Conservation (phyloP, 1,140 invertebrate species). For the Drosophila serrata region DNA sequence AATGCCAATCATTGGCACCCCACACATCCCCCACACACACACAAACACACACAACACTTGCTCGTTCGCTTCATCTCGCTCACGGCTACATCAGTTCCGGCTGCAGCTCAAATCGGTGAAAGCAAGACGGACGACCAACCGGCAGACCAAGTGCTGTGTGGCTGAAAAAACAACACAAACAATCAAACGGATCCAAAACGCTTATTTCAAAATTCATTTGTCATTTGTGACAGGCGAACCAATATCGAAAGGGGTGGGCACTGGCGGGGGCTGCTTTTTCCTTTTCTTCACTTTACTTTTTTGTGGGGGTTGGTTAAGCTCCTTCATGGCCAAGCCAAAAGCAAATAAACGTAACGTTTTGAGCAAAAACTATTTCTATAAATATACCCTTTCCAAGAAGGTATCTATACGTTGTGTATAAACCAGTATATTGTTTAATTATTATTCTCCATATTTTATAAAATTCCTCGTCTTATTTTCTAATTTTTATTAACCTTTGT, state of each 20-base stretch:
- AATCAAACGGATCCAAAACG: slow-evolving; percentile 73
- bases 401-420: background rate
- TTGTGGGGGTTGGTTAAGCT: slow-evolving; percentile 3
- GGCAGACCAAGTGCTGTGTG: slow-evolving; percentile 19
- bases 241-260: slow-evolving; percentile 47
- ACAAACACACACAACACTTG: slow-evolving; percentile 23
- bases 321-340: slow-evolving; percentile 36
- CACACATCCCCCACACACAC: slow-evolving; percentile 27
- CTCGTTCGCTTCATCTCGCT: slow-evolving; percentile 8
- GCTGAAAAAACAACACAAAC: slow-evolving; percentile 64
- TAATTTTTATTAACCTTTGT: too few relatives aligned
- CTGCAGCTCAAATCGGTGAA: slow-evolving; percentile 23
- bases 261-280: background rate
- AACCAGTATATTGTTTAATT: too few relatives aligned
- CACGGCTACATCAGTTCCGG: slow-evolving; percentile 38
- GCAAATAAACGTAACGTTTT: slow-evolving; percentile 33
- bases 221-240: slow-evolving; percentile 75
- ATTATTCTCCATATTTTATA: too few relatives aligned
- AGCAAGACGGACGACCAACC: slow-evolving; percentile 3
- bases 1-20: slow-evolving; percentile 79
- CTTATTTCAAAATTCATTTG: slow-evolving; percentile 83
- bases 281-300: slow-evolving; percentile 6
- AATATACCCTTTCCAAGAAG: background rate
- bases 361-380: slow-evolving; percentile 14
- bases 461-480: too few relatives aligned